Evolutionary conservation across 2,797 vertebrate species (phyloP), one percentile per base, ranked within the genome.

Genomic region (Gymnothorax javanicus): DNA sequence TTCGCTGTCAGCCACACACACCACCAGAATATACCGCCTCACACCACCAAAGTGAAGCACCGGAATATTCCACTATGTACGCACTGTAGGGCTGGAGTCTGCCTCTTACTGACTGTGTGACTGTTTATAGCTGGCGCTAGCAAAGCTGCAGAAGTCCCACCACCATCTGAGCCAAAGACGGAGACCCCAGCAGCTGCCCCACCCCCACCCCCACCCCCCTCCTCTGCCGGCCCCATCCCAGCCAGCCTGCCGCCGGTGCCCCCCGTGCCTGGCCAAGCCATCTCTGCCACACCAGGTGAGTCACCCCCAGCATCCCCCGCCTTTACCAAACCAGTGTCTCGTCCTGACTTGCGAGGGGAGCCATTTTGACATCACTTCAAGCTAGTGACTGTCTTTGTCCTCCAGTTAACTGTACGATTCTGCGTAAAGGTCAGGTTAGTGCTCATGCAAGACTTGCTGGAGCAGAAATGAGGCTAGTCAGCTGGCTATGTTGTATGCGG

Each of bases 241-340:
- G 96, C 96, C 92, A 92, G 96, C 58, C 98, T 99, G 97, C 98
- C 98, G 91, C 97, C 97, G 57, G 97, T 98, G 93, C 98, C 99
- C 59, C 97, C 97, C 90, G 96, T 98, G 86, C 96, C 98, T 90
- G 84, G 96, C 93, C 97, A 98, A 90, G 97, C 97, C 91, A 94
- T 97, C 12, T 95, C 96, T 90, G 94, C 96, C 94, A 99, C 98
- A 95, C 98, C 98, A 91, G 98, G 99, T 99, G 91, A 96, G 96
- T 84, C 73, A 84, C 86, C 87, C 89, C 86, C n/a, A 7, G n/a
- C 33, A 43, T 2, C 7, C 67, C 88, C 91, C 92, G 7, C 1
- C 23, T 60, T n/a, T 50, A 7, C 25, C 25, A n/a, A 83, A 13
- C 69, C 33, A 77, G 43, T 33, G 23, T 4, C 11, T 50, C 43